Evolutionary conservation across 53 echinoderm and acorn worm genomes (phyloP), one percentile per base, ranked within the genome.

Genomic region (Luidia sarsii): DNA sequence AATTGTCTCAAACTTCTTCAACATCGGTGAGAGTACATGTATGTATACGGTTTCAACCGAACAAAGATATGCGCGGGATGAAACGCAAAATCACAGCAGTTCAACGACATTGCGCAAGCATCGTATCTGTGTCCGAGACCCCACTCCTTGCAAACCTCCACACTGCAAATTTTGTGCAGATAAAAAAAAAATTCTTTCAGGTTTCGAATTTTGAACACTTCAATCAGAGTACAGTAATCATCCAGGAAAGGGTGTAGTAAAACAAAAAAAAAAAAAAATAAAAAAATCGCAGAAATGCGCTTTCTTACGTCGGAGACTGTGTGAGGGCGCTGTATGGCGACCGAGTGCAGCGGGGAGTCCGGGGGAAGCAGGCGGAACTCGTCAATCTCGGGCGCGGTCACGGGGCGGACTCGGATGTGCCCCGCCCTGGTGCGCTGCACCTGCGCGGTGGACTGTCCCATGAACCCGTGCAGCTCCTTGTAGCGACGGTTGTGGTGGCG

Each of bases 351-450:
- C 27, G 86, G 43, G 23, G 81, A 75, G 41, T 48, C 74, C 9
- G 48, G 30, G 21, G 70, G 70, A 15, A 88, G 79, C 8, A 51
- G 33, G 6, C 92, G 87, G 39, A 90, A 90, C 61, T 90, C 75
- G 2, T 93, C 93, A 1, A 93, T 73, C 14, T 87, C 89, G 0
- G 91, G 91, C 3, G 90, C 94, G 1, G 99, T 86, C 39, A 89
- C 83, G 3, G 94, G 99, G 11, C 94, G 67, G 2, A 83, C 66
- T 7, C 99, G 77, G 20, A 91, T 75, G 20, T 86, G 55, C 1
- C 99, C 99, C 0, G 99, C 99, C 70, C 94, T 99, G 49, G 94
- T 91, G 35, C 79, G 68, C 64, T 87, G 90, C 10, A 99, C 87
- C 20, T 89, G 83, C 37, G 86, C 80, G 5, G 85, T 89, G 7